phyloP scores from a whole-genome alignment of 2,113 vertebrate genomes.

The Centropus unirufus region DNA sequence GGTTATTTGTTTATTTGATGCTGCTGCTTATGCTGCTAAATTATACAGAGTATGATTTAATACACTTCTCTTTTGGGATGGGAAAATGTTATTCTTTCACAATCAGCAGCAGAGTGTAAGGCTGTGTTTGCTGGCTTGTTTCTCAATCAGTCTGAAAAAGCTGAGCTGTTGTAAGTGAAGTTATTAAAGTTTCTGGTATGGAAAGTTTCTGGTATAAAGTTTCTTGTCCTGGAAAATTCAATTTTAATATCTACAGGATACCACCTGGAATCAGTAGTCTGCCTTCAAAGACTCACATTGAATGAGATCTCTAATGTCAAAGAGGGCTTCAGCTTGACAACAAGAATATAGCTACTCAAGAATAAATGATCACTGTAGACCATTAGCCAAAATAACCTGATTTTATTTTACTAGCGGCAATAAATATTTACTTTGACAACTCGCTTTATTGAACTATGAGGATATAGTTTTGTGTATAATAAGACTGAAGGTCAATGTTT shows the following conservation, averaged over 20 bases:
- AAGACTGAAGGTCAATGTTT: slow-evolving; percentile 53
- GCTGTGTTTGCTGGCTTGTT: not conserved
- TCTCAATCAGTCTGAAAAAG: not conserved
- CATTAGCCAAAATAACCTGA: slow-evolving; percentile 58
- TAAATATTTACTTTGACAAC: slow-evolving; percentile 66
- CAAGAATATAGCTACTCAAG: not conserved
- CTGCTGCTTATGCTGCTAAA: not conserved
- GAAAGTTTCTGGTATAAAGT: not conserved
- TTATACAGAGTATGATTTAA: not conserved
- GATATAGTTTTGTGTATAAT: slow-evolving; percentile 34
- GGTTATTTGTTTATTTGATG: not conserved
- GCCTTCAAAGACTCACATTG: not conserved
- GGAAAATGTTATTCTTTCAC: not conserved
- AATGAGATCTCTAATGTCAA: not conserved
- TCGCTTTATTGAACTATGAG: slow-evolving; percentile 14
- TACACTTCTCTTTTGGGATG: not conserved
- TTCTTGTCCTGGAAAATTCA: not conserved
- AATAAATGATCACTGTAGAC: slow-evolving; percentile 36
- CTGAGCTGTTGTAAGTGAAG: not conserved
- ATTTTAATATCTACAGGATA: not conserved
- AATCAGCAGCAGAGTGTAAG: not conserved
- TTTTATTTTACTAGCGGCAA: slow-evolving; percentile 50
- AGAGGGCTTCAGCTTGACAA: not conserved
- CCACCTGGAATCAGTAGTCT: not conserved
- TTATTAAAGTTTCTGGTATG: not conserved